phyloP scores from a whole-genome alignment of 92 coral and sea anemone species.

The Isaurus tuberculatus region DNA sequence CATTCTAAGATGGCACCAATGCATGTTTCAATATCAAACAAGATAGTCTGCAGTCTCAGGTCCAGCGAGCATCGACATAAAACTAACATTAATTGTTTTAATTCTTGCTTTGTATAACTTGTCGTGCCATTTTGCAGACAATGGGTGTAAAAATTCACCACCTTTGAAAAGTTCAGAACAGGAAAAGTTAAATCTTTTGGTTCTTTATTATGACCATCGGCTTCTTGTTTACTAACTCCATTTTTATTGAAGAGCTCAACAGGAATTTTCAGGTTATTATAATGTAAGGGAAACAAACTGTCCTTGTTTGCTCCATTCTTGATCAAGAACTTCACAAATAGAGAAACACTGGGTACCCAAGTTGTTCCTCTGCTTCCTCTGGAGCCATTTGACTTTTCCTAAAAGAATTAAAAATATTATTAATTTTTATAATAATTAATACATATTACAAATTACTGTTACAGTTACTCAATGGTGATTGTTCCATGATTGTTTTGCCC shows the following conservation, averaged over 20 bases:
- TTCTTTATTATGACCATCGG: not conserved
- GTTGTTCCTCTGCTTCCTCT: constrained; percentile 66
- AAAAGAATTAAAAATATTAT: not conserved
- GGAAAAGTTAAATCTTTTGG: constrained; percentile 61
- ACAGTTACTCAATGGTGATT: no score
- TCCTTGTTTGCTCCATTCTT: constrained; percentile 74
- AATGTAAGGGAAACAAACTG: constrained; percentile 62
- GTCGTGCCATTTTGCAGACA: constrained; percentile 74
- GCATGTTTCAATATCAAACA: constrained; percentile 87
- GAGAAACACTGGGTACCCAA: constrained; percentile 85
- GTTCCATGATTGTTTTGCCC: no score
- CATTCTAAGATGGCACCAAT: constrained; percentile 76
- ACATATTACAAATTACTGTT: not conserved
- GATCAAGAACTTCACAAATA: constrained; percentile 59
- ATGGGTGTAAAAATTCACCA: constrained; percentile 82
- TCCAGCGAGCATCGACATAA: constrained; percentile 84
- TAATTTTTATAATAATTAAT: no score
- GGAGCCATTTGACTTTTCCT: constrained; percentile 66
- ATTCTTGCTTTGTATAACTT: constrained; percentile 66
- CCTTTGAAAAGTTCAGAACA: constrained; percentile 65
- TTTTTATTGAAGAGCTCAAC: not conserved
- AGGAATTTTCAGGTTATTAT: constrained; percentile 32
- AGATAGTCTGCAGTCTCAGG: constrained; percentile 70
- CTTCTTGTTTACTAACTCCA: not conserved
- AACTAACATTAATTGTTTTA: constrained; percentile 64